Evolutionary conservation across 2,888 invertebrate genomes (phyloP).

Genomic region (Dascillus cervinus): DNA sequence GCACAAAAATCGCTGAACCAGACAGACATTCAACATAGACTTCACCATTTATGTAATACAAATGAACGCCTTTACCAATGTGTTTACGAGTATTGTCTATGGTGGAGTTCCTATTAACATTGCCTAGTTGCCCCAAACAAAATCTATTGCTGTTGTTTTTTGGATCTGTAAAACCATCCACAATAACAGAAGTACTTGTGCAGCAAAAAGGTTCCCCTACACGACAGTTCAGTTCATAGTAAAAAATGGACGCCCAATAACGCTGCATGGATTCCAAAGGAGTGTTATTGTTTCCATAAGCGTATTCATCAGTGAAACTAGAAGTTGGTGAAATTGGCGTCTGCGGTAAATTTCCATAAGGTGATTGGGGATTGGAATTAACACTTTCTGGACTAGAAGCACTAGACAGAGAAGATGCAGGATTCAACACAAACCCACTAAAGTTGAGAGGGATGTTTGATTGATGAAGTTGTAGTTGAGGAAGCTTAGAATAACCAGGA

Average conservation of each 20-base stretch:
- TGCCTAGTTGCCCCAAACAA: constrained; percentile 94
- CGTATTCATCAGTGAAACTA: constrained; percentile 80
- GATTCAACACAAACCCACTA: constrained; percentile 66
- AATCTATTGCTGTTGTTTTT: constrained; percentile 94
- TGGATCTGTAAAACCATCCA: constrained; percentile 98
- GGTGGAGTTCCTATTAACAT: constrained; percentile 97
- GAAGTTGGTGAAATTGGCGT: constrained; percentile 97
- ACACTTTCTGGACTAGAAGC: constrained; percentile 60
- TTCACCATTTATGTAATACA: constrained; percentile 89
- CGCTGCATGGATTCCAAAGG: constrained; percentile 38
- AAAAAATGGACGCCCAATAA: constrained; percentile 97
- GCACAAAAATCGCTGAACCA: constrained; percentile 96
- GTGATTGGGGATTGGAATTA: constrained; percentile 55
- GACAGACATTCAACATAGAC: constrained; percentile 97
- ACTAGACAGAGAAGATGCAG: constrained; percentile 53
- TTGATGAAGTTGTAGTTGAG: constrained; percentile 78
- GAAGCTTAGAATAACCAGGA: constrained; percentile 80
- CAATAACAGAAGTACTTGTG: constrained; percentile 84
- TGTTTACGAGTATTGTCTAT: constrained; percentile 97
- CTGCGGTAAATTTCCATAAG: constrained; percentile 74
- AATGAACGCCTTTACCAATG: constrained; percentile 94
- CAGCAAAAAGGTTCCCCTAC: constrained; percentile 97
- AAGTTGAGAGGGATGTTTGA: constrained; percentile 94
- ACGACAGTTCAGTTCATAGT: constrained; percentile 95
- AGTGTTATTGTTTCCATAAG: constrained; percentile 47